Conservation (phyloP, 23 tunicate genomes). For the Trididemnum miniatum region DNA sequence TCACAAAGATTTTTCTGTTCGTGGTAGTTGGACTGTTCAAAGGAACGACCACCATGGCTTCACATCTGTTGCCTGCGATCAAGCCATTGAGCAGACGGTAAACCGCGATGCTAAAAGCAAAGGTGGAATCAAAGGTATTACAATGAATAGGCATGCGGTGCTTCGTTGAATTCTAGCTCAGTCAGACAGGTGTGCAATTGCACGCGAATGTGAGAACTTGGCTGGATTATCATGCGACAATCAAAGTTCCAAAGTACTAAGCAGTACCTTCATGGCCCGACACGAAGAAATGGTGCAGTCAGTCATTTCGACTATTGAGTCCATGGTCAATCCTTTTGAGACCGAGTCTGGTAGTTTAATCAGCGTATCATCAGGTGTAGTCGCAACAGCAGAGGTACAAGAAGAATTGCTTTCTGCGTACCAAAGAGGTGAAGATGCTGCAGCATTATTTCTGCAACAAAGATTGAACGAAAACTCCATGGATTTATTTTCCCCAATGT, state of each 20-base stretch:
- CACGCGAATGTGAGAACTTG: neutral
- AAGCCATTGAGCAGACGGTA: constrained; percentile 5
- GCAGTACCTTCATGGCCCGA: neutral
- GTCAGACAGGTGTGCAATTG: neutral
- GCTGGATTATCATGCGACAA: neutral
- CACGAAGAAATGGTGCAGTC: neutral
- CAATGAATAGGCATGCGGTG: neutral
- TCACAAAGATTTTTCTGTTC: neutral
- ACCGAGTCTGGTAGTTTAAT: neutral
- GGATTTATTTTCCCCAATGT: neutral
- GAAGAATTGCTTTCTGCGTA: neutral
- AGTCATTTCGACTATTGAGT: neutral
- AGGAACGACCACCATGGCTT: neutral
- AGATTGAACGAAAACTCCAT: neutral
- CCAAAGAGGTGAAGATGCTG: neutral
- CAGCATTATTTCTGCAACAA: neutral
- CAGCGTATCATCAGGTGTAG: neutral
- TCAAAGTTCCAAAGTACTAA: neutral
- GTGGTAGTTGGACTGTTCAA: constrained; percentile 6
- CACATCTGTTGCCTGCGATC: constrained; percentile 4
- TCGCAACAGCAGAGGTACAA: neutral
- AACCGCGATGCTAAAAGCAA: constrained; percentile 7
- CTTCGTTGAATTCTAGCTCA: constrained; percentile 4
- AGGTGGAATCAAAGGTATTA: neutral
- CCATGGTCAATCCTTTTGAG: neutral